Conservation (phyloP, 2,113 vertebrate species). For the Gulo gulo region DNA sequence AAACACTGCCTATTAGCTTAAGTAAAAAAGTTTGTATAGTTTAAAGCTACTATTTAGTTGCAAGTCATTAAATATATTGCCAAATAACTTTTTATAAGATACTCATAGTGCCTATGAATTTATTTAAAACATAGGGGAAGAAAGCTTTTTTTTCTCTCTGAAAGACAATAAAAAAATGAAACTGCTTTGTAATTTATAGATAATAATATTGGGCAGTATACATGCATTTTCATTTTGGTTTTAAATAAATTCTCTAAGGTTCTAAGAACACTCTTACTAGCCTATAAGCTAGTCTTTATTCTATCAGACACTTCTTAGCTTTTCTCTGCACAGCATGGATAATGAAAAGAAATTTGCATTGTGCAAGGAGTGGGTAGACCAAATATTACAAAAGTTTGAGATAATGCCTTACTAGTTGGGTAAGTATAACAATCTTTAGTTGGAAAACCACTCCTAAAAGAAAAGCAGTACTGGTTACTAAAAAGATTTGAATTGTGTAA, state of each 20-base stretch:
- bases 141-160: neutral
- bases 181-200: neutral
- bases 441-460: neutral
- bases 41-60: conserved; percentile 53
- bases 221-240: neutral
- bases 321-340: neutral
- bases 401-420: conserved; percentile 30
- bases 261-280: neutral
- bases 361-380: neutral
- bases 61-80: conserved; percentile 5
- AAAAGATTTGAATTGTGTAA: neutral
- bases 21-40: conserved; percentile 15
- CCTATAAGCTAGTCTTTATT: neutral
- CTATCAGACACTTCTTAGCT: neutral
- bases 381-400: conserved; percentile 43
- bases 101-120: neutral
- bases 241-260: neutral
- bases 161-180: conserved; percentile 1
- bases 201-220: neutral
- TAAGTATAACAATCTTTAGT: conserved; percentile 36
- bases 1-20: conserved; percentile 59
- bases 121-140: neutral
- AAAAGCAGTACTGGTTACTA: neutral
- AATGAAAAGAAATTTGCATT: conserved; percentile 46
- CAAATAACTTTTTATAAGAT: conserved; percentile 24